A percentile compares a stretch with the other conserved stretches of the same genome.
These are phyloP conservation scores for Myiotriccus ornatus DNA, from an alignment of 2,797 vertebrate genomes.

Conservation along the genomic window DNA sequence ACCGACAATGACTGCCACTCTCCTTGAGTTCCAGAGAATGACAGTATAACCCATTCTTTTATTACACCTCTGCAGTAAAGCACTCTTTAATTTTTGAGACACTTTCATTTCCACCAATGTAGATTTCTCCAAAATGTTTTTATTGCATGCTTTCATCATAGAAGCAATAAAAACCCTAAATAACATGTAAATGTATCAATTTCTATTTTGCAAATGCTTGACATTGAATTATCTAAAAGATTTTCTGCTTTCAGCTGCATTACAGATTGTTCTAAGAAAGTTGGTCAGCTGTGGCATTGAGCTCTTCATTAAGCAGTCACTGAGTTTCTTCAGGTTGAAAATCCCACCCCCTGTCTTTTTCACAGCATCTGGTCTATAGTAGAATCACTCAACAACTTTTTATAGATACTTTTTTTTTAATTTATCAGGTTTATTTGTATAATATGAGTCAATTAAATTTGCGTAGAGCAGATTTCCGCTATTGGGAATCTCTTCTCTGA, in stretches of 20 bases:
- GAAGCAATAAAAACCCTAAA: not conserved
- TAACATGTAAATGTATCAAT: not conserved
- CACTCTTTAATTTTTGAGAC: not conserved
- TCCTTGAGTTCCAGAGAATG: not conserved
- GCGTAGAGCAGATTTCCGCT: constrained; percentile 28
- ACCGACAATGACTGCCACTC: not conserved
- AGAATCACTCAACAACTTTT: constrained; percentile 42
- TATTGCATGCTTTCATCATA: not conserved
- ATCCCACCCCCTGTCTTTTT: not conserved
- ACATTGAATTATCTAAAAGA: not conserved
- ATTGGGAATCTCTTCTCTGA: constrained; percentile 61
- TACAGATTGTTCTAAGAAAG: not conserved
- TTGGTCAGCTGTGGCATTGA: not conserved
- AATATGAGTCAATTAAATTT: constrained; percentile 70
- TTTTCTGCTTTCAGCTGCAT: not conserved
- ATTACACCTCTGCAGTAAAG: not conserved
- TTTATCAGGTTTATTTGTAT: constrained; percentile 68
- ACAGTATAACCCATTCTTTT: not conserved
- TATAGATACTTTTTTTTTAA: constrained; percentile 37
- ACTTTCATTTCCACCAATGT: not conserved
- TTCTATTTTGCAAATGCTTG: not conserved
- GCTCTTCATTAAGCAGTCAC: not conserved
- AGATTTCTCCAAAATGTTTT: not conserved
- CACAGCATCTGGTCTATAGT: not conserved
- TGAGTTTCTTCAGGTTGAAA: not conserved